Evolutionary conservation across 2,113 vertebrate genomes (phyloP).

Genomic region (Cranoglanis bouderius): DNA sequence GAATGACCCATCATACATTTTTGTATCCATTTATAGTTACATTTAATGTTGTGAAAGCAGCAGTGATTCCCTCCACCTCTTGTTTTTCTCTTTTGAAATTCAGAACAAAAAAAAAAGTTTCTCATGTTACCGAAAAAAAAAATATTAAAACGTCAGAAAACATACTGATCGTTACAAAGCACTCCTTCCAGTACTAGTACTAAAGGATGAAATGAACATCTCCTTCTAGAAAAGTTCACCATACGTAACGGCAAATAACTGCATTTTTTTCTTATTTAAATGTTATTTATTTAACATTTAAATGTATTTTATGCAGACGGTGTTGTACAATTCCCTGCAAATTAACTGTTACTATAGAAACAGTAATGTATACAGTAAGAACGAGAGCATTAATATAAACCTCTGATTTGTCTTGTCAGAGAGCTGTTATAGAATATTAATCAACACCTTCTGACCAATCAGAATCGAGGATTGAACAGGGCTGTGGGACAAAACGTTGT

Average conservation of each 20-base stretch:
- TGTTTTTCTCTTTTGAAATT: not conserved
- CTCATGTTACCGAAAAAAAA: not conserved
- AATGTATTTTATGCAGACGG: not conserved
- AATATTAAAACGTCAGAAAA: not conserved
- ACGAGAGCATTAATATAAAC: not conserved
- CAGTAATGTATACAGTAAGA: not conserved
- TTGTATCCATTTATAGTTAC: not conserved
- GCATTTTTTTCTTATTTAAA: not conserved
- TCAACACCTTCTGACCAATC: not conserved
- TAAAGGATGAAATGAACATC: not conserved
- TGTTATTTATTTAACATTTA: not conserved
- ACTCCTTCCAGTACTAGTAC: not conserved
- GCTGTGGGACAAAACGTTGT: not conserved
- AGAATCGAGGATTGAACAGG: not conserved
- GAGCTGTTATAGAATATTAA: not conserved
- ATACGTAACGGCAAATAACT: not conserved
- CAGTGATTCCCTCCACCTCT: not conserved
- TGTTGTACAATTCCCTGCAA: not conserved
- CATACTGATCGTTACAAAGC: not conserved
- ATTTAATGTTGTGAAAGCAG: not conserved
- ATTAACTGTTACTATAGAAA: not conserved
- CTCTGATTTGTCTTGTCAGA: not conserved
- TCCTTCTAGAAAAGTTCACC: not conserved
- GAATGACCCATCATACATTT: not conserved
- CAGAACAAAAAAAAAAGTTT: not conserved